Percentiles rank a stretch among this genome's conserved stretches.
These are phyloP conservation scores for Deilephila elpenor DNA, from an alignment of 2,888 invertebrate genomes.

Conservation along the genomic window DNA sequence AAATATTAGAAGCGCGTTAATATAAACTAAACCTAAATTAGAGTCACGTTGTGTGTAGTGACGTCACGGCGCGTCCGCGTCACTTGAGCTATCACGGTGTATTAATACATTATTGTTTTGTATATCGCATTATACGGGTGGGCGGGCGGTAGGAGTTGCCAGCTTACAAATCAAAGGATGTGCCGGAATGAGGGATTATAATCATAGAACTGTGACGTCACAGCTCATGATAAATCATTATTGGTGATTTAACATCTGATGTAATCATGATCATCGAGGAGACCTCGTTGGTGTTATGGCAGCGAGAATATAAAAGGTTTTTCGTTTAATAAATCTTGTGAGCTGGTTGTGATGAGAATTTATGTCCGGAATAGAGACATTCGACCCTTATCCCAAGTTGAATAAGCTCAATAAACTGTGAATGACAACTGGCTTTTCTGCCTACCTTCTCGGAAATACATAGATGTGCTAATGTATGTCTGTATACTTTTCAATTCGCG, in stretches of 20 bases:
- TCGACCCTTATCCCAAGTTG: too few relatives aligned
- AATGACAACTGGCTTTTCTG: too few relatives aligned
- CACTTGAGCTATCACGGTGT: slow-evolving; percentile 14
- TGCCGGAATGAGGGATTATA: too few relatives aligned
- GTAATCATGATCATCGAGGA: background rate
- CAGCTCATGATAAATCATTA: background rate
- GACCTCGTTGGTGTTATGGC: too few relatives aligned
- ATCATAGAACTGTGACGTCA: background rate
- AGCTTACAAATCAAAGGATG: background rate
- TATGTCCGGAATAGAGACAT: too few relatives aligned
- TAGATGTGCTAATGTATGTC: too few relatives aligned
- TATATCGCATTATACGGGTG: background rate
- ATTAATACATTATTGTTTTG: slow-evolving; percentile 26
- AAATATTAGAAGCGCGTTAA: background rate
- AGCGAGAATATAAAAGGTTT: too few relatives aligned
- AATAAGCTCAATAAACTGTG: too few relatives aligned
- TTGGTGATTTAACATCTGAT: background rate
- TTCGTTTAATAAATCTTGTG: too few relatives aligned
- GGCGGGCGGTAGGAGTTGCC: background rate
- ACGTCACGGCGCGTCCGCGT: slow-evolving; percentile 7
- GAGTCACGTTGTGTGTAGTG: background rate
- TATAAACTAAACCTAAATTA: background rate
- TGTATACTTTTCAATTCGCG: too few relatives aligned
- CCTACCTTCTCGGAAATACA: too few relatives aligned
- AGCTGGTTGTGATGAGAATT: too few relatives aligned